phyloP scores from a whole-genome alignment of 2,888 invertebrate species.

The Dasypogon diadema region DNA sequence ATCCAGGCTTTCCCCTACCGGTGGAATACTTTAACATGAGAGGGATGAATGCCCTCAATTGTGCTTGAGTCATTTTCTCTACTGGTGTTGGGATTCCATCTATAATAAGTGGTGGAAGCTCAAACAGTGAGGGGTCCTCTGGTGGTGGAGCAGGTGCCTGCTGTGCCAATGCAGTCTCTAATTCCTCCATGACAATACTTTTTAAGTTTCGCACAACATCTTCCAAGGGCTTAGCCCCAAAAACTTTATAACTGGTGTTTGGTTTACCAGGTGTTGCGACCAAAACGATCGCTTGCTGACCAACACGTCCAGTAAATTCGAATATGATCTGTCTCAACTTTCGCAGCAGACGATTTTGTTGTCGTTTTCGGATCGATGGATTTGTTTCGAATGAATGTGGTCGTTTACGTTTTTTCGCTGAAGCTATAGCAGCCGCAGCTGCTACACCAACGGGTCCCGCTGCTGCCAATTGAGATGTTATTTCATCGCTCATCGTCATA shows the following conservation, averaged over 20 bases:
- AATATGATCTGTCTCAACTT: conserved; percentile 94
- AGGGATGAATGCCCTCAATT: conserved; percentile 95
- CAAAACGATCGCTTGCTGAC: conserved; percentile 95
- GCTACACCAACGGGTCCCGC: conserved; percentile 98
- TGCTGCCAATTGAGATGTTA: conserved; percentile 95
- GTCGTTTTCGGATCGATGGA: conserved; percentile 94
- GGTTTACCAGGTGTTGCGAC: conserved; percentile 97
- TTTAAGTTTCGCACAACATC: conserved; percentile 93
- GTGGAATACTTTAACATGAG: conserved; percentile 98
- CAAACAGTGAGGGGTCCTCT: conserved; percentile 94
- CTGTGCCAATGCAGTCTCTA: conserved; percentile 92
- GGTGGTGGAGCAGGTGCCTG: conserved; percentile 84
- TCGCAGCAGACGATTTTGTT: conserved; percentile 91
- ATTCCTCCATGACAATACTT: conserved; percentile 93
- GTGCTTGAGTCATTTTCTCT: conserved; percentile 99
- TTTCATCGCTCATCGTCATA: conserved; percentile 90
- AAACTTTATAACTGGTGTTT: conserved; percentile 95
- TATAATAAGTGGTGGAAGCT: conserved; percentile 94
- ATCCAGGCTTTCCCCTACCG: conserved; percentile 95
- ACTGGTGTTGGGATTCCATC: conserved; percentile 98
- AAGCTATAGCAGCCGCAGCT: conserved; percentile 95
- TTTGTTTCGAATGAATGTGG: conserved; percentile 98
- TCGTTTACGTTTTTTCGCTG: conserved; percentile 93
- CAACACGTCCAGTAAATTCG: conserved; percentile 96
- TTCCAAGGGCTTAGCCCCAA: conserved; percentile 96